phyloP scores from a whole-genome alignment of 2,113 vertebrate genomes.

The Cyprinodon brontotheroides region DNA sequence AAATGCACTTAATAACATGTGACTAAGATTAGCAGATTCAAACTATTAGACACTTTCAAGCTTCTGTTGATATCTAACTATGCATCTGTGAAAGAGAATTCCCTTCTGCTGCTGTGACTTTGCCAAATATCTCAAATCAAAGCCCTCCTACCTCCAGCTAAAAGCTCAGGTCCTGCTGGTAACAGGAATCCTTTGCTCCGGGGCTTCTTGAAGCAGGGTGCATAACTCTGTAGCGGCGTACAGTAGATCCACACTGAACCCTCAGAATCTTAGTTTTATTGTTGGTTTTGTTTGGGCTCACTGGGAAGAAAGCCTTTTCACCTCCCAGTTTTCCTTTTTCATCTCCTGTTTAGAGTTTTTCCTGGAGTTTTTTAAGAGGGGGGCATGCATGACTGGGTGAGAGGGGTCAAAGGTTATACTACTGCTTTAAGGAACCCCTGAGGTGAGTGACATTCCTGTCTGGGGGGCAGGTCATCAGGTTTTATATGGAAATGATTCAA shows the following conservation, averaged over 20 bases:
- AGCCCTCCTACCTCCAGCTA: neutral
- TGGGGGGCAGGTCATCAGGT: neutral
- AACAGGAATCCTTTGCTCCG: slow-evolving; percentile 8
- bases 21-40: neutral
- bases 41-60: neutral
- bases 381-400: slow-evolving; percentile 12
- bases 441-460: slow-evolving; percentile 28
- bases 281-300: slow-evolving; percentile 13
- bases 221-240: neutral
- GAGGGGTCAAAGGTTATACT: slow-evolving; percentile 45
- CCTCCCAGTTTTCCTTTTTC: slow-evolving; percentile 18
- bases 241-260: slow-evolving; percentile 19
- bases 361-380: slow-evolving; percentile 8
- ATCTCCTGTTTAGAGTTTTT: slow-evolving; percentile 1
- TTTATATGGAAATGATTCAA: slow-evolving; percentile 19
- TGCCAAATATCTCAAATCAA: slow-evolving; percentile 15
- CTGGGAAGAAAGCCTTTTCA: slow-evolving; percentile 7
- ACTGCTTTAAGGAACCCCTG: slow-evolving; percentile 28
- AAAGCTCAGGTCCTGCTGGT: neutral
- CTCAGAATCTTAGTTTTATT: slow-evolving; percentile 28
- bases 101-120: neutral
- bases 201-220: slow-evolving; percentile 11
- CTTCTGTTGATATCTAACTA: neutral
- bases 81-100: neutral
- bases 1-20: neutral